phyloP scores from a whole-genome alignment of 2,113 vertebrate genomes.

The Stigmatopora argus region DNA sequence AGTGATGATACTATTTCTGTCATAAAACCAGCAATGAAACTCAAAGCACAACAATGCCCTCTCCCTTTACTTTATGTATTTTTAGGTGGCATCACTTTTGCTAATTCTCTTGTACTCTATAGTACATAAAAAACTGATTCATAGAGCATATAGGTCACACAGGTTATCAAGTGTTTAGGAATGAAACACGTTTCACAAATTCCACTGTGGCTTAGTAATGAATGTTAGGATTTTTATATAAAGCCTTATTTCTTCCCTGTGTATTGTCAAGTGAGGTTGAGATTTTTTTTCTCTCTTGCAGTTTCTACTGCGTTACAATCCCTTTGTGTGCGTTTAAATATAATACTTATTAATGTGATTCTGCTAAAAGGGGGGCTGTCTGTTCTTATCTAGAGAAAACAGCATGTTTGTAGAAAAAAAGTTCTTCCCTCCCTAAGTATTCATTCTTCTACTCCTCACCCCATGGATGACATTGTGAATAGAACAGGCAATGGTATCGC shows the following conservation, averaged over 20 bases:
- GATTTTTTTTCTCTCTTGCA: not conserved
- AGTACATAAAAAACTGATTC: not conserved
- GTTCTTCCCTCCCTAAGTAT: conserved; percentile 28
- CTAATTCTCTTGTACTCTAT: too few relatives aligned
- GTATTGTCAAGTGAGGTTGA: not conserved
- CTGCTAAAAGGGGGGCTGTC: conserved; percentile 21
- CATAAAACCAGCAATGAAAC: too few relatives aligned
- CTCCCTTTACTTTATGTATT: too few relatives aligned
- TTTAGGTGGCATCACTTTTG: too few relatives aligned
- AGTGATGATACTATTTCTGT: too few relatives aligned
- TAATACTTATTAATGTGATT: not conserved
- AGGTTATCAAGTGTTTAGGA: not conserved
- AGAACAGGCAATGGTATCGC: conserved; percentile 21
- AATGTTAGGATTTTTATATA: not conserved
- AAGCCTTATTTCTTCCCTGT: not conserved
- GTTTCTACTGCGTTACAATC: not conserved
- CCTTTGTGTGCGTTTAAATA: not conserved
- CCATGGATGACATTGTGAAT: conserved; percentile 15
- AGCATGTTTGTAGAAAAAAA: conserved; percentile 50
- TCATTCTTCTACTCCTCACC: conserved; percentile 20
- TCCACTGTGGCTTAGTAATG: not conserved
- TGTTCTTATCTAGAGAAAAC: conserved; percentile 53
- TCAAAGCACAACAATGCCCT: too few relatives aligned
- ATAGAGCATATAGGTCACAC: not conserved
- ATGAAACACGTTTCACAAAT: not conserved